These are phyloP conservation scores for Rosalia funebris DNA, from an alignment of 2,888 invertebrate genomes.

Conservation along the genomic window DNA sequence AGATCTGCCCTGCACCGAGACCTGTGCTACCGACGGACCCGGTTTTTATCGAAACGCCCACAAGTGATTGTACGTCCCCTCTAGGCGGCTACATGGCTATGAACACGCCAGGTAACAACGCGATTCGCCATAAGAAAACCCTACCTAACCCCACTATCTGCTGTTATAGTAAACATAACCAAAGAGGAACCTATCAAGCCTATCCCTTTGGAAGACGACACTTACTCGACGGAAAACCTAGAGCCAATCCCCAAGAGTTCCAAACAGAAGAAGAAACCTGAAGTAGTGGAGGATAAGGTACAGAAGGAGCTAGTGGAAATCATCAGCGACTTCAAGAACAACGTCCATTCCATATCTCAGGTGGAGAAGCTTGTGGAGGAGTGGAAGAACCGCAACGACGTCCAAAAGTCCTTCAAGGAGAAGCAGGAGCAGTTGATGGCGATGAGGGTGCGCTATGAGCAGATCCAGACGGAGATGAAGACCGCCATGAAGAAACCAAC, in stretches of 20 bases:
- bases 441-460: conserved; percentile 80
- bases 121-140: no score
- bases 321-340: conserved; percentile 89
- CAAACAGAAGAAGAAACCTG: conserved; percentile 55
- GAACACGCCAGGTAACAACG: conserved; percentile 61
- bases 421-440: conserved; percentile 84
- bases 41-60: conserved; percentile 29
- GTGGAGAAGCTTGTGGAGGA: conserved; percentile 86
- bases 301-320: conserved; percentile 88
- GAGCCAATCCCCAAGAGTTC: conserved; percentile 47
- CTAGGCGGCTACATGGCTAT: conserved; percentile 51
- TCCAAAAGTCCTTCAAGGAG: conserved; percentile 85
- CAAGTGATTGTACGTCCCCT: conserved; percentile 45
- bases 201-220: background rate
- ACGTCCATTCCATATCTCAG: conserved; percentile 85
- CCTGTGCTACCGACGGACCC: conserved; percentile 49
- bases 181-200: conserved; percentile 12
- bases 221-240: conserved; percentile 16
- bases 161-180: conserved; percentile 9
- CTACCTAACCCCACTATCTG: conserved; percentile 12
- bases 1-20: conserved; percentile 60
- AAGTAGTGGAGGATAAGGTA: conserved; percentile 65
- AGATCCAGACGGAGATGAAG: conserved; percentile 82
- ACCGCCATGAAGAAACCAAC: conserved; percentile 80
- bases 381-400: conserved; percentile 88